Base-by-base conservation (phyloP, 2,113 vertebrate species). In the Amphilophus citrinellus region DNA sequence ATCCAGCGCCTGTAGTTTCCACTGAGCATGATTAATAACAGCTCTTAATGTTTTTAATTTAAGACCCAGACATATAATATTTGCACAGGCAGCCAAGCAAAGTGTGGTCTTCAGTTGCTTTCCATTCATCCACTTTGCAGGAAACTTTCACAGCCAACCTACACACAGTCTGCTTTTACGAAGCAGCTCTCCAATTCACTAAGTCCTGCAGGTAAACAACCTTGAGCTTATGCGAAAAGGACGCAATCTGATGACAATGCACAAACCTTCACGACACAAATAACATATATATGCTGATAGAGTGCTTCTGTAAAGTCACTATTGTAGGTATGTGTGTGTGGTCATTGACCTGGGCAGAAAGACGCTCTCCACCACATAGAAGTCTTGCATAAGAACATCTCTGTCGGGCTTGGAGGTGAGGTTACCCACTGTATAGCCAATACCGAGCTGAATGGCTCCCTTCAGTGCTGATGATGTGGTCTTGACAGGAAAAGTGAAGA, bases 311-410 rank as follows among this genome's bases (percentile, higher is more conserved):
- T 50, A 71, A 81, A 56, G 6, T 30, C n/a, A 5, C 10, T 17
- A 39, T 24, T 10, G n/a, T 57, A 14, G 39, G 32, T 77, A 44
- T 14, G 59, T 47, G 39, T 30, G 22, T 6, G 4, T 5, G 47
- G n/a, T 53, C 56, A 89, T 91, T 83, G 96, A 99, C 98, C 98
- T 99, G 37, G 98, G 98, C 79, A 99, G 95, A 92, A 98, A 99
- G 53, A 99, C 98, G 60, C 98, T 99, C 96, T 99, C 98, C 92
- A 99, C 98, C 87, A 99, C 97, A 47, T 99, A 99, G 93, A 99
- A 99, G 86, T 99, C 98, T 95, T 99, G 98, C 98, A 99, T 99
- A 91, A 99, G 98, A 83, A 99, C 98, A 91, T 99, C 98, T 95
- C 98, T 96, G 93, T 98, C 98, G 0, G 98, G 97, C 92, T 98